Conservation (phyloP, 1,140 invertebrate species). For the Phymastichus coffea region DNA sequence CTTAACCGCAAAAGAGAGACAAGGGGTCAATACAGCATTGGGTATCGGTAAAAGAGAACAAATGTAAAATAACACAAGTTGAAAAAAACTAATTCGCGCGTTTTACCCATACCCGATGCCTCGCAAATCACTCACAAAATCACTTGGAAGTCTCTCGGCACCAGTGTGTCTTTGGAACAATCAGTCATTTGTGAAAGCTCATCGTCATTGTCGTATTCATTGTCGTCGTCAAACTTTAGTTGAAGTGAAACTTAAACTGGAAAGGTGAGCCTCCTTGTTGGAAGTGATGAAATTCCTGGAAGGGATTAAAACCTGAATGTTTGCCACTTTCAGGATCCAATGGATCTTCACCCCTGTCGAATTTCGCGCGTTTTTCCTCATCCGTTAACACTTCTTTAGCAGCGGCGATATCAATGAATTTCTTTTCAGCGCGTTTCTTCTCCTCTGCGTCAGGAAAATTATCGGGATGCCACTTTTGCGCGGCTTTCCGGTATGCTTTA, state of each 20-base stretch:
- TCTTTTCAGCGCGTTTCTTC: conserved; percentile 95
- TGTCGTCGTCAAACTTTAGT: too few relatives aligned
- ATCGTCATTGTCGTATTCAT: too few relatives aligned
- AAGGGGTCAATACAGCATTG: not conserved
- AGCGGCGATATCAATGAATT: conserved; percentile 98
- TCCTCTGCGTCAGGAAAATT: conserved; percentile 87
- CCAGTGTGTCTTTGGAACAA: conserved; percentile 22
- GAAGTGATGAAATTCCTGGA: conserved; percentile 82
- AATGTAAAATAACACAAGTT: not conserved
- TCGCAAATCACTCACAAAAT: conserved; percentile 6
- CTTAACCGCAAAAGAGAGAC: too few relatives aligned
- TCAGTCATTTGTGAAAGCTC: too few relatives aligned
- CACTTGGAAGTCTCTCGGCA: conserved; percentile 19
- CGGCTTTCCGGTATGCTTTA: conserved; percentile 96
- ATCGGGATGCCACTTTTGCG: conserved; percentile 99
- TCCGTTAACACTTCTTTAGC: conserved; percentile 93
- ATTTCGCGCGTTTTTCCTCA: conserved; percentile 88
- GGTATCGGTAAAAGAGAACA: conserved; percentile 9
- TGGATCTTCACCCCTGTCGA: conserved; percentile 95
- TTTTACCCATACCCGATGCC: conserved; percentile 16
- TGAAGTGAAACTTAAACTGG: conserved; percentile 97
- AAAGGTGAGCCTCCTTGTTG: conserved; percentile 74
- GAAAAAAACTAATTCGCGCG: not conserved
- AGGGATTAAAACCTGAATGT: conserved; percentile 72
- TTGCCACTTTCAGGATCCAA: conserved; percentile 87